Percentiles rank a stretch among this genome's conserved stretches.
Conservation (phyloP, 1,140 invertebrate genomes). For the Cephus cinctus region DNA sequence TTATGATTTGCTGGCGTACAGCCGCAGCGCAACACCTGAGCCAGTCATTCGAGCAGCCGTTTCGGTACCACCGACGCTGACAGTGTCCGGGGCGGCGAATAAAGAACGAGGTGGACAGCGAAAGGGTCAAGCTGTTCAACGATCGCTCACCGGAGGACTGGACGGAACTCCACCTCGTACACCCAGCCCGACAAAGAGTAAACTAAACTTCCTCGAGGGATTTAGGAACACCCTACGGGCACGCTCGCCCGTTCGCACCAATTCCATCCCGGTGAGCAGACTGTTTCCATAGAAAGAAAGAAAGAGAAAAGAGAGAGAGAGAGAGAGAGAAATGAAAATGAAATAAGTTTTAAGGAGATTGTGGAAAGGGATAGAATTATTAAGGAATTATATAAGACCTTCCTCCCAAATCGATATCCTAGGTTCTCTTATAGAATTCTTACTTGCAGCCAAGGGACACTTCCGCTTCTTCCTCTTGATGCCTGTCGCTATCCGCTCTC, state of each 20-base stretch:
- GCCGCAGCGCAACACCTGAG: conserved; percentile 44
- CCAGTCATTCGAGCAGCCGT: conserved; percentile 37
- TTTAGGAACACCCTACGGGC: conserved; percentile 61
- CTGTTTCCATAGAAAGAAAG: neutral
- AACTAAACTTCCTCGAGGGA: conserved; percentile 64
- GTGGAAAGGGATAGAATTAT: neutral
- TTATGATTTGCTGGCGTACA: conserved; percentile 53
- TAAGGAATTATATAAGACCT: neutral
- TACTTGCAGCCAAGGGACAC: conserved; percentile 49
- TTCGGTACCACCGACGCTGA: conserved; percentile 36
- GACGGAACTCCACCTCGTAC: conserved; percentile 45
- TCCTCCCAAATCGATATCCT: neutral
- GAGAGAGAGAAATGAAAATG: neutral
- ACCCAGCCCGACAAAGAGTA: conserved; percentile 61
- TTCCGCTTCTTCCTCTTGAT: conserved; percentile 51
- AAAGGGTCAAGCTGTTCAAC: conserved; percentile 50
- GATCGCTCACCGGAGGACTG: conserved; percentile 45
- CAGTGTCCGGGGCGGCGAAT: conserved; percentile 24
- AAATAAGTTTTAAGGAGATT: neutral
- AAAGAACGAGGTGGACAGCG: conserved; percentile 34
- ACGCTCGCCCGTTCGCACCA: conserved; percentile 48
- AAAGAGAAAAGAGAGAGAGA: neutral
- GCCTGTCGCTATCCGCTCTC: conserved; percentile 49
- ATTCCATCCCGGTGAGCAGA: conserved; percentile 47
- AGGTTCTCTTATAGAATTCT: conserved; percentile 20